Evolutionary conservation across 2,797 vertebrate species (phyloP).

Genomic region (Channa striata): DNA sequence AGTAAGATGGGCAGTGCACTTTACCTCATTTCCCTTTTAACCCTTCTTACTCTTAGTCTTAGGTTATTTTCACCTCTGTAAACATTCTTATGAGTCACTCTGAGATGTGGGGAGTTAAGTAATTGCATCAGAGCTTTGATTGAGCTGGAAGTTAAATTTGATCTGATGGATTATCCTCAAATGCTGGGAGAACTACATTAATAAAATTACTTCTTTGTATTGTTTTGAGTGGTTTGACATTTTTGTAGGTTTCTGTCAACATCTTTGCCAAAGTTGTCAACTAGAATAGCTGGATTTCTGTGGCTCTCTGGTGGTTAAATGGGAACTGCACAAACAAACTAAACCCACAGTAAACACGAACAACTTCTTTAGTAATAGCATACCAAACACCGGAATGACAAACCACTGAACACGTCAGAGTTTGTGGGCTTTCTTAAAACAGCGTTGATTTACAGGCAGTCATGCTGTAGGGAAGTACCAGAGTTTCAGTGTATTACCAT

Average conservation of each 20-base stretch:
- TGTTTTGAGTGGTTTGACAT: background rate
- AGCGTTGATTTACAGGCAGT: background rate
- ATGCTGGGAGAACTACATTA: background rate
- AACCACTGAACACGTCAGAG: background rate
- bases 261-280: conserved; percentile 41
- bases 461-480: conserved; percentile 17
- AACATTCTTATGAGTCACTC: conserved; percentile 5
- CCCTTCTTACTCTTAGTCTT: background rate
- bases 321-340: conserved; percentile 25
- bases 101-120: background rate
- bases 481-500: conserved; percentile 16
- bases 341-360: background rate
- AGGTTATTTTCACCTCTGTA: background rate
- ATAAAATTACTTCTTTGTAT: background rate
- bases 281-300: conserved; percentile 51
- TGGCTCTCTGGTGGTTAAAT: conserved; percentile 75
- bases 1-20: conserved; percentile 82
- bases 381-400: background rate
- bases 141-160: background rate
- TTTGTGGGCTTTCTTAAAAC: conserved; percentile 2
- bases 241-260: background rate
- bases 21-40: conserved; percentile 21
- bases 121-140: conserved; percentile 13
- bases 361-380: background rate
- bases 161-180: background rate